These are phyloP conservation scores for Pituophis catenifer DNA, from an alignment of 2,113 vertebrate genomes.

Conservation along the genomic window DNA sequence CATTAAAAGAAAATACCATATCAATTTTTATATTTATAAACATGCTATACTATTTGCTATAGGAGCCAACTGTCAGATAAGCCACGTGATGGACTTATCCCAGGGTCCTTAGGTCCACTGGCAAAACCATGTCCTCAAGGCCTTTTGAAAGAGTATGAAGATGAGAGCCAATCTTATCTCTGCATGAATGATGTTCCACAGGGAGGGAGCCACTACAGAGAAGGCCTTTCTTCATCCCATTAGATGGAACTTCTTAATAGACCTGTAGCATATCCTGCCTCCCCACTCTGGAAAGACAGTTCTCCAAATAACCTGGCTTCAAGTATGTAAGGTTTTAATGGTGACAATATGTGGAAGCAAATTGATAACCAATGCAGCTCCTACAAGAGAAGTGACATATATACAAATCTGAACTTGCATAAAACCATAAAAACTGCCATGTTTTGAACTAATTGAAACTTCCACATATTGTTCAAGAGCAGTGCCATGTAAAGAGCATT, in stretches of 20 bases:
- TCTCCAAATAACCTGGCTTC: not conserved
- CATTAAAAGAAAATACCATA: not conserved
- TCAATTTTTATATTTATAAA: not conserved
- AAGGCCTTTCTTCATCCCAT: not conserved
- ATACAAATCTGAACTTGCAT: not conserved
- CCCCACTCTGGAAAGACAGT: not conserved
- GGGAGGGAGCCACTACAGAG: not conserved
- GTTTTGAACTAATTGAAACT: not conserved
- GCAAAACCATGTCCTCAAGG: not conserved
- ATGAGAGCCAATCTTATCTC: not conserved
- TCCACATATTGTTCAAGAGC: not conserved
- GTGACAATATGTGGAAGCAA: not conserved
- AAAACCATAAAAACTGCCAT: not conserved
- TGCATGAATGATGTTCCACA: not conserved
- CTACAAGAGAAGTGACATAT: not conserved
- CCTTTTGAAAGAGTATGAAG: not conserved
- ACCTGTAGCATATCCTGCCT: not conserved
- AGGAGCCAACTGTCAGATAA: not conserved
- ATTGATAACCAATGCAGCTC: not conserved
- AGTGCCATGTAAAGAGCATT: not conserved
- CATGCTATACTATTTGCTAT: not conserved
- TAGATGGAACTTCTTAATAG: not conserved
- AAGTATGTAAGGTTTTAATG: not conserved
- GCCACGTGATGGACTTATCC: not conserved
- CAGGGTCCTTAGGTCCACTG: not conserved